A percentile compares a stretch with the other conserved stretches of the same genome.
phyloP scores from a whole-genome alignment of 2,888 invertebrate genomes.

The Nebria brevicollis region DNA sequence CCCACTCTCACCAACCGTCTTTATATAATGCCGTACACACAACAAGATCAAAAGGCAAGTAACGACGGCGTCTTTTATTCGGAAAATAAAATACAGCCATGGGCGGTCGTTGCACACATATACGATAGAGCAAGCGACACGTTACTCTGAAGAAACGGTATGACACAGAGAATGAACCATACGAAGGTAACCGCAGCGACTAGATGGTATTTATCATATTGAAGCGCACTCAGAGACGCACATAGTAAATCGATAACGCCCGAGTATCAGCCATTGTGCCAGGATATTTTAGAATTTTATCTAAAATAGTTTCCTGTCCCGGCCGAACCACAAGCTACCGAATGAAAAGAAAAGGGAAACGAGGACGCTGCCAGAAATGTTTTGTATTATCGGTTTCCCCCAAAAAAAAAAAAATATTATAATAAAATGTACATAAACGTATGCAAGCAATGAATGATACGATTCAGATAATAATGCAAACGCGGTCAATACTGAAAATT shows the following conservation, averaged over 20 bases:
- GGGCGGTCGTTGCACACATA: slow-evolving; percentile 1
- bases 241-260: slow-evolving; percentile 39
- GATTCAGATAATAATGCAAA: neutral
- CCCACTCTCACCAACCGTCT: slow-evolving; percentile 3
- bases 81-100: slow-evolving; percentile 13
- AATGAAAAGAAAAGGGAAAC: neutral
- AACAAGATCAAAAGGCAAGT: slow-evolving; percentile 19
- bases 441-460: neutral
- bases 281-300: slow-evolving; percentile 38
- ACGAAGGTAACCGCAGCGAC: slow-evolving; percentile 14
- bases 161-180: neutral
- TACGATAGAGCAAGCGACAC: neutral
- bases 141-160: neutral
- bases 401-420: neutral
- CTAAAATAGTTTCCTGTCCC: slow-evolving; percentile 39
- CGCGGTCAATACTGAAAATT: neutral
- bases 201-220: slow-evolving; percentile 36
- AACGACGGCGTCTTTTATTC: slow-evolving; percentile 25
- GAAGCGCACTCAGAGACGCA: slow-evolving; percentile 32
- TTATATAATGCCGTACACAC: slow-evolving; percentile 10
- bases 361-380: neutral
- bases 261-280: slow-evolving; percentile 36
- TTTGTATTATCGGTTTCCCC: neutral
- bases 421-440: neutral
- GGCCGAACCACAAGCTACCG: slow-evolving; percentile 8